Conservation (phyloP, 92 coral and sea anemone genomes). For the Heteractis magnifica region DNA sequence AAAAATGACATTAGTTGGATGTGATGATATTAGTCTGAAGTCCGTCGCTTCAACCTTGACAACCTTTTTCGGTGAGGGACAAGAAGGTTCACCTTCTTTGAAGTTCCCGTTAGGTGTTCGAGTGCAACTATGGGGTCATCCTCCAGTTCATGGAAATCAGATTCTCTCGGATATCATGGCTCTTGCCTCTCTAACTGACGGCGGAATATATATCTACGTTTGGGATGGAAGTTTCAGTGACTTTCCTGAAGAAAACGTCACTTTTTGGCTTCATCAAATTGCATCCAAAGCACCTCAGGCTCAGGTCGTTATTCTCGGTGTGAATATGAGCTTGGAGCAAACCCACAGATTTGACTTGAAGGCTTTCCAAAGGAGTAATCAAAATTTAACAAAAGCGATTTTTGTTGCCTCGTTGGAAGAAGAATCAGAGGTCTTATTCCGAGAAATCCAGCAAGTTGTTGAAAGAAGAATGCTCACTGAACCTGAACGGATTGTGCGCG, state of each 20-base stretch:
- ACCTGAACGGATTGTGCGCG: constrained; percentile 20
- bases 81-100: constrained; percentile 7
- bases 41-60: constrained; percentile 59
- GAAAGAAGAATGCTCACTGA: constrained; percentile 3
- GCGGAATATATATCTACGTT: constrained; percentile 53
- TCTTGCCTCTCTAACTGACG: constrained; percentile 59
- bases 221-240: constrained; percentile 52
- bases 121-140: constrained; percentile 62
- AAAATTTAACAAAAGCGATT: constrained; percentile 48
- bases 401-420: constrained; percentile 36
- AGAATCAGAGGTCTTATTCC: constrained; percentile 24
- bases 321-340: constrained; percentile 40
- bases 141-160: constrained; percentile 35
- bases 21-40: constrained; percentile 39
- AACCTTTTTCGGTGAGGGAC: constrained; percentile 12
- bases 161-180: constrained; percentile 38
- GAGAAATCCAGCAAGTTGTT: constrained; percentile 28
- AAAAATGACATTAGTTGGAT: constrained; percentile 60
- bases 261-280: constrained; percentile 56
- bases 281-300: constrained; percentile 44
- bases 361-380: constrained; percentile 60
- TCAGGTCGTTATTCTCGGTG: constrained; percentile 52
- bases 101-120: constrained; percentile 30
- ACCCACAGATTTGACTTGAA: constrained; percentile 53
- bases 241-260: constrained; percentile 53